Base-by-base conservation (phyloP, 1,140 invertebrate species). In the Drosophila grimshawi region DNA sequence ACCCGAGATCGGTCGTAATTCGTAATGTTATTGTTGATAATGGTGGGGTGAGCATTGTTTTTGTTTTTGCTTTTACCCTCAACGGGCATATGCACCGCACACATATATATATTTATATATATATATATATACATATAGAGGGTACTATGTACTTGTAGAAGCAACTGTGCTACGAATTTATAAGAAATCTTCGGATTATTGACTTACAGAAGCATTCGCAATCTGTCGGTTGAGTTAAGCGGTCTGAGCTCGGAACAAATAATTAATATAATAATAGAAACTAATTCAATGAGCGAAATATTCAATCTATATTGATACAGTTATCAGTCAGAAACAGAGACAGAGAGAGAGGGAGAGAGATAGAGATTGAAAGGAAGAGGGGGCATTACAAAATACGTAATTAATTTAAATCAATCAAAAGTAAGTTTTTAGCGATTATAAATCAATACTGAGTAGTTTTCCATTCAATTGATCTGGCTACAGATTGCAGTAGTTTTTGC, bases 321-420 rank as follows among this genome's bases (percentile, higher is more conserved):
- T 55, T 72, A 77, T 73, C 52, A 71, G 55, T 27, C 59, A 59
- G 35, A 59, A 46, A 19, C 19, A 1, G 19, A 19, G 19, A 19
- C 19, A 19, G 19, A 19, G 1, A 19, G 19, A 19, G 19, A 19
- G 19, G 2, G 19, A 19, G 19, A 19, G 19, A 19, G 19, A 19
- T 1, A 19, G 19, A 1, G 19, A 19, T 19, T 19, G 19, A 19
- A 19, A 0, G 19, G 2, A 19, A 19, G 19, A 19, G 19, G 19
- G 1, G 19, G 35, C 48, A 67, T 59, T 60, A 74, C 53, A 79
- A 66, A 37, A 69, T 19, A 46, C 67, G 66, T 70, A 86, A 86
- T 86, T 86, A 73, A 86, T 86, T 81, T 70, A 86, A 86, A 79
- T 86, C 79, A 86, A 86, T 86, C 77, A 75, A 67, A 35, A 80